Conservation (phyloP, 2,113 vertebrate species). For the Scomber japonicus region DNA sequence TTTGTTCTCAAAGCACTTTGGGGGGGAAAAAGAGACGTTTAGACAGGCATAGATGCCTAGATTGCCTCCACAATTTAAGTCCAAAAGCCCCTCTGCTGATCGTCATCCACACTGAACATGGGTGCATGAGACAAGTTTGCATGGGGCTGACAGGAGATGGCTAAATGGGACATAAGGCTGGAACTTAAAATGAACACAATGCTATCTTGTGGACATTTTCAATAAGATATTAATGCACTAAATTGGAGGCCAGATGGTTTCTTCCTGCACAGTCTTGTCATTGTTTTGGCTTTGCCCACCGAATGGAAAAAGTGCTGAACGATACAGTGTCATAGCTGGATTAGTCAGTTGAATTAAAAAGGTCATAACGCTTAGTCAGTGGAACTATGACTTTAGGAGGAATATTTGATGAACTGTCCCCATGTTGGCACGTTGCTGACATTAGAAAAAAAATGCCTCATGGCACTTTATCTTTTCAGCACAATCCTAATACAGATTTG, state of each 20-base stretch:
- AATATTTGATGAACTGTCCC: conserved; percentile 63
- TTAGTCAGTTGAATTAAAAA: conserved; percentile 69
- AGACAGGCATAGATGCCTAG: conserved; percentile 16
- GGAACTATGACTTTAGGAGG: conserved; percentile 66
- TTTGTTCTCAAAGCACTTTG: conserved; percentile 50
- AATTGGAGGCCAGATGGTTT: conserved; percentile 35
- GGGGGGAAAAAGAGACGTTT: conserved; percentile 8
- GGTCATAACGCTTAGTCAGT: conserved; percentile 68
- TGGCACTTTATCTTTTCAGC: conserved; percentile 50
- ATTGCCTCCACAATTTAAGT: conserved; percentile 14
- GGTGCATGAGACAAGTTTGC: conserved; percentile 53
- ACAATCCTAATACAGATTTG: conserved; percentile 11
- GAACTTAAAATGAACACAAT: conserved; percentile 33
- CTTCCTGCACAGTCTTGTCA: conserved; percentile 41
- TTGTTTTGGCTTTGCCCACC: conserved; percentile 40
- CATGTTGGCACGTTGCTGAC: conserved; percentile 64
- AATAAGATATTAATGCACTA: conserved; percentile 52
- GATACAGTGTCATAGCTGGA: conserved; percentile 41
- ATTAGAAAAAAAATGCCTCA: conserved; percentile 31
- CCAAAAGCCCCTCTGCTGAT: conserved; percentile 7
- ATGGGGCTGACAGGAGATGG: conserved; percentile 44
- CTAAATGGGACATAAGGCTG: conserved; percentile 45
- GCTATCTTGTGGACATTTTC: conserved; percentile 41
- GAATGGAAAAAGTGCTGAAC: conserved; percentile 62
- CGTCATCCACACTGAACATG: conserved; percentile 13